phyloP scores from a whole-genome alignment of 2,797 vertebrate species.

The Cossypha caffra region DNA sequence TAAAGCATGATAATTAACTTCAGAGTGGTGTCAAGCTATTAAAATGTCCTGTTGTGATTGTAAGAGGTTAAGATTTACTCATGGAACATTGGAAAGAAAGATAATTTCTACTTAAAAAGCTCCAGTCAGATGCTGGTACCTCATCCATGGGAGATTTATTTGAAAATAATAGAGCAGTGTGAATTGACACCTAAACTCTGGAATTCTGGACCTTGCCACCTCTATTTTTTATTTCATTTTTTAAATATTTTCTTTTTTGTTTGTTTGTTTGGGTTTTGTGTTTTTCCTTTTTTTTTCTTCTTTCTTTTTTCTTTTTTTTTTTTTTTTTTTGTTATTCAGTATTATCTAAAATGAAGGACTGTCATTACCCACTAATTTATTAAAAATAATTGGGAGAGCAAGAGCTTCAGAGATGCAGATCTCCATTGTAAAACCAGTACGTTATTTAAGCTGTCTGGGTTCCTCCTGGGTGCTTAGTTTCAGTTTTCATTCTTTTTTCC shows the following conservation, averaged over 20 bases:
- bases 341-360: background rate
- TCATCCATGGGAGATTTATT: background rate
- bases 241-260: too few relatives aligned
- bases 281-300: too few relatives aligned
- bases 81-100: background rate
- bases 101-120: background rate
- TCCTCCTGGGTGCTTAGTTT: background rate
- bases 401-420: background rate
- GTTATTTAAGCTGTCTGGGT: background rate
- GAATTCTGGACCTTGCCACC: background rate
- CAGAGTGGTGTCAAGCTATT: background rate
- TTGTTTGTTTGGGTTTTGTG: background rate
- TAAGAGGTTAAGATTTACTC: background rate
- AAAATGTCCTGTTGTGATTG: background rate
- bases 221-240: background rate
- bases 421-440: background rate
- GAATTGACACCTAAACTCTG: background rate
- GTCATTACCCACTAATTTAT: background rate
- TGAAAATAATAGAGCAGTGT: background rate
- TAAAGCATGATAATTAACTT: background rate
- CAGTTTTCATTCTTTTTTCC: background rate
- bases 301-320: accelerated
- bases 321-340: background rate
- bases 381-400: background rate
- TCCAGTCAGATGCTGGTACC: background rate